Evolutionary conservation across 2,797 vertebrate species (phyloP), one percentile per base, ranked within the genome.

Genomic region (Echiichthys vipera): DNA sequence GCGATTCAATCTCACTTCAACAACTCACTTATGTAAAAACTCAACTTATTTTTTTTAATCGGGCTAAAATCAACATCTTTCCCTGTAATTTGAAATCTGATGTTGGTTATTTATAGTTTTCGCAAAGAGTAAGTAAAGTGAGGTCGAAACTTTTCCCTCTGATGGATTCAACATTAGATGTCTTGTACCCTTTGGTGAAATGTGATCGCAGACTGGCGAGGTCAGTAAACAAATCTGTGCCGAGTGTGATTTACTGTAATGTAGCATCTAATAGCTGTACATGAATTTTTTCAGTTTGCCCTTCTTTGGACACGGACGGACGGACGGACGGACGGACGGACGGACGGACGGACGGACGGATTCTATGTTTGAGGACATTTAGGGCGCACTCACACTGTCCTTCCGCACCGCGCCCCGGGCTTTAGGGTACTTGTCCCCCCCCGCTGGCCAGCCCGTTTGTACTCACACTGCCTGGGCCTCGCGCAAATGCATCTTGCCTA

Each of bases 341-440:
- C n/a, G n/a, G n/a, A n/a, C n/a, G n/a, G n/a, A n/a, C n/a, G n/a
- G n/a, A n/a, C n/a, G n/a, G n/a, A n/a, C n/a, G n/a, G n/a, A 75
- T 80, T 87, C 51, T 72, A 46, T 18, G 63, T 80, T 67, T 75
- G 53, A 78, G 67, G 79, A 79, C 82, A 84, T 83, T 86, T 61
- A 76, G 78, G n/a, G n/a, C n/a, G n/a, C n/a, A n/a, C n/a, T n/a
- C n/a, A n/a, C n/a, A n/a, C n/a, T n/a, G n/a, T n/a, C n/a, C n/a
- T n/a, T n/a, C n/a, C n/a, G n/a, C n/a, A n/a, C n/a, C n/a, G n/a
- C n/a, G n/a, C n/a, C n/a, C n/a, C n/a, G n/a, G n/a, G n/a, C n/a
- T n/a, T n/a, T n/a, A n/a, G n/a, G n/a, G n/a, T n/a, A n/a, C n/a
- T n/a, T n/a, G n/a, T n/a, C n/a, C n/a, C n/a, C n/a, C n/a, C n/a